These are phyloP conservation scores for Eurois occulta DNA, from an alignment of 2,888 invertebrate genomes.

Conservation along the genomic window DNA sequence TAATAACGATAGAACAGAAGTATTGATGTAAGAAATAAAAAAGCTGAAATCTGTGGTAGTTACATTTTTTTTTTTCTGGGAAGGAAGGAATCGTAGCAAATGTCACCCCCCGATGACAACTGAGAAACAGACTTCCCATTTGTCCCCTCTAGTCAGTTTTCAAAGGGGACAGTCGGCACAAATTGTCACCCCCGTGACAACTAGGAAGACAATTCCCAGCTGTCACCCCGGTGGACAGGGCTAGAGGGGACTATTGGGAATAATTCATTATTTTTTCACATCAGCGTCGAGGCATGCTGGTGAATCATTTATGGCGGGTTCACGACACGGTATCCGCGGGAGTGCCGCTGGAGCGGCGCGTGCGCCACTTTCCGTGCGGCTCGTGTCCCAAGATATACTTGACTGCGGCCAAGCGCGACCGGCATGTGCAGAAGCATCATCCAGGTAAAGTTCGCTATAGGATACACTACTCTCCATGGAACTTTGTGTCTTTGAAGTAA, in stretches of 20 bases:
- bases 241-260: too few relatives aligned
- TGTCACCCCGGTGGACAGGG: too few relatives aligned
- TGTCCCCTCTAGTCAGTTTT: too few relatives aligned
- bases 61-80: too few relatives aligned
- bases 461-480: neutral
- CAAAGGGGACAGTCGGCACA: too few relatives aligned
- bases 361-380: slow-evolving; percentile 95
- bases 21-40: too few relatives aligned
- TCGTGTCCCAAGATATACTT: slow-evolving; percentile 96
- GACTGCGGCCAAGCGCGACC: slow-evolving; percentile 95
- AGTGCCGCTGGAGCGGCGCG: slow-evolving; percentile 94
- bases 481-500: neutral
- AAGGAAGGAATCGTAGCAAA: too few relatives aligned
- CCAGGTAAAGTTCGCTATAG: slow-evolving; percentile 89
- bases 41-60: too few relatives aligned
- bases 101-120: too few relatives aligned
- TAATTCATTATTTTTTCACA: neutral
- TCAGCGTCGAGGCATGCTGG: slow-evolving; percentile 95
- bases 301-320: slow-evolving; percentile 95
- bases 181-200: too few relatives aligned
- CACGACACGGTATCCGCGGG: slow-evolving; percentile 93
- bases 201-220: too few relatives aligned
- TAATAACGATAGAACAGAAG: neutral
- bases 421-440: slow-evolving; percentile 95
- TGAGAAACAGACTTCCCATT: too few relatives aligned